Evolutionary conservation across 2,888 invertebrate genomes (phyloP).

Genomic region (Sphaerophoria taeniata): DNA sequence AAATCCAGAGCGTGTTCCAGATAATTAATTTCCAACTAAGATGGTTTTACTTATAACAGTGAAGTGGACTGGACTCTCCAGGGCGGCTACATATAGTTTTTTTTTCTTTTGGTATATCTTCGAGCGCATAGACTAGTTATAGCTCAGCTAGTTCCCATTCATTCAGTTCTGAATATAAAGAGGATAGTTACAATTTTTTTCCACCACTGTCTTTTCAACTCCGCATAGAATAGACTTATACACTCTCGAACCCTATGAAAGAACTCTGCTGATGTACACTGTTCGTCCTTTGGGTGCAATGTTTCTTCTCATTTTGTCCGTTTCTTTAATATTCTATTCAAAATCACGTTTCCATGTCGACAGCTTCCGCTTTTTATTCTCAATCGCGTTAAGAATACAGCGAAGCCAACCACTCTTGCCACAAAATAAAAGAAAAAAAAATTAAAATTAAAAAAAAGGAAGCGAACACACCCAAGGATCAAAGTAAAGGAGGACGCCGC

Average conservation of each 20-base stretch:
- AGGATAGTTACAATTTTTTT: slow-evolving; percentile 56
- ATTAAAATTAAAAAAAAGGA: not conserved
- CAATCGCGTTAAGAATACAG: slow-evolving; percentile 60
- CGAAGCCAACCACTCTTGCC: slow-evolving; percentile 59
- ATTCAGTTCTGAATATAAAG: slow-evolving; percentile 63
- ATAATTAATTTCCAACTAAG: slow-evolving; percentile 74
- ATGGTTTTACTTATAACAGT: slow-evolving; percentile 64
- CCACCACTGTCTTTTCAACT: slow-evolving; percentile 20
- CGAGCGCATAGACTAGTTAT: slow-evolving; percentile 8
- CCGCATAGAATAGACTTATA: not conserved
- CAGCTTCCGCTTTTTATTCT: slow-evolving; percentile 71
- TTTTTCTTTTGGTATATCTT: slow-evolving; percentile 40
- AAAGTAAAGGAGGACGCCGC: slow-evolving; percentile 42
- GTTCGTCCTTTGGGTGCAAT: slow-evolving; percentile 19
- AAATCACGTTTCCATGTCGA: slow-evolving; percentile 75
- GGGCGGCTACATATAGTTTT: slow-evolving; percentile 35
- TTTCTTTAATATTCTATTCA: slow-evolving; percentile 74
- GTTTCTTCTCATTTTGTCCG: slow-evolving; percentile 62
- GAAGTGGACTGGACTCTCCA: slow-evolving; percentile 54
- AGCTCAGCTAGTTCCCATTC: slow-evolving; percentile 36
- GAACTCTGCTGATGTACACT: not conserved
- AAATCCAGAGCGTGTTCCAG: slow-evolving; percentile 67
- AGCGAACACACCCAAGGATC: slow-evolving; percentile 47
- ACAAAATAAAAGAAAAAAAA: slow-evolving; percentile 42
- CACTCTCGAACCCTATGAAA: not conserved